Percentiles rank a stretch among this genome's conserved stretches.
These are phyloP conservation scores for Argopecten irradians DNA, from an alignment of 1,140 invertebrate genomes.

Conservation along the genomic window DNA sequence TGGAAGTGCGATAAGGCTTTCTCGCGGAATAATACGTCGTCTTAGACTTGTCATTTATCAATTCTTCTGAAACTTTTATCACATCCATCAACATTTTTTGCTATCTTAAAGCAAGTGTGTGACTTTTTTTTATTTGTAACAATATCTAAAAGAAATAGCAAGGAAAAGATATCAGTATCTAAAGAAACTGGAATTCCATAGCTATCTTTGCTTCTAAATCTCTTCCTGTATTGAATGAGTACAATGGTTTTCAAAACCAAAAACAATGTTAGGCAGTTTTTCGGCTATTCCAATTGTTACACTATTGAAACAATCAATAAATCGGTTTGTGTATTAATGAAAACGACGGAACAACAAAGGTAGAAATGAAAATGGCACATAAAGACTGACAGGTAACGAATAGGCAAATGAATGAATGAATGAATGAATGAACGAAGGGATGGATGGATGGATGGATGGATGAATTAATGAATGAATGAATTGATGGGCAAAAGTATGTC, in stretches of 20 bases:
- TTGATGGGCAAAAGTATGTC: background rate
- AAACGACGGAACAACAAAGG: too few relatives aligned
- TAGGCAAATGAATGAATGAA: background rate
- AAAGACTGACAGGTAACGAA: background rate
- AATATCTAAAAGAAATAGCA: background rate
- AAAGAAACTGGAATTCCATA: too few relatives aligned
- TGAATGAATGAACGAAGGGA: background rate
- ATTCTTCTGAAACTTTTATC: background rate
- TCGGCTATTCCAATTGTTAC: too few relatives aligned
- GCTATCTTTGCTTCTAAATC: background rate
- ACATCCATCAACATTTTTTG: background rate
- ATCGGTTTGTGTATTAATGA: too few relatives aligned
- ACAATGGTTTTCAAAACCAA: too few relatives aligned
- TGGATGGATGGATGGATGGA: background rate
- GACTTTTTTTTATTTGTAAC: background rate
- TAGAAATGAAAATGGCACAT: background rate
- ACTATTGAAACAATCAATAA: too few relatives aligned
- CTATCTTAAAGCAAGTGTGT: background rate
- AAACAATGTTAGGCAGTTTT: too few relatives aligned
- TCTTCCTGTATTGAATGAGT: background rate
- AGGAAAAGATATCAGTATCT: background rate
- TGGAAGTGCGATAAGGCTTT: conserved; percentile 20
- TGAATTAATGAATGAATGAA: background rate
- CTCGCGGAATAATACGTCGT: conserved; percentile 20
- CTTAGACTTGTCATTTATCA: conserved; percentile 22